Percentiles rank a stretch among this genome's conserved stretches.
Conservation (phyloP, 2,113 vertebrate genomes). For the Corapipo altera region DNA sequence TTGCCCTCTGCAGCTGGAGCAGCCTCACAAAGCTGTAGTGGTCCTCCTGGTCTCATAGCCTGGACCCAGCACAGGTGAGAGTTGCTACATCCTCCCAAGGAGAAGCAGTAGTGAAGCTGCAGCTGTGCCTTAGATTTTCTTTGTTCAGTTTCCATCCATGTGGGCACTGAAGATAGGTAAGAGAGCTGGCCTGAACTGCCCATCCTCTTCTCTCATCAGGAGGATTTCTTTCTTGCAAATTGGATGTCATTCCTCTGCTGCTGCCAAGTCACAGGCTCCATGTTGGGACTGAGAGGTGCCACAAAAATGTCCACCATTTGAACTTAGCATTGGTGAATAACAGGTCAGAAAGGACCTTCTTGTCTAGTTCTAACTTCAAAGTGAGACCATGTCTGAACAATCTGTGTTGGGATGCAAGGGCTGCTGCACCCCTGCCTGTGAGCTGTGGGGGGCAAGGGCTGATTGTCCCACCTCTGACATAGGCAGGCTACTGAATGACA, state of each 20-base stretch:
- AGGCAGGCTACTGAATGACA: neutral
- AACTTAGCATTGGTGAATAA: neutral
- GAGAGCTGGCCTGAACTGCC: neutral
- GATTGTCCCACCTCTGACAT: neutral
- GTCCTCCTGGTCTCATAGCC: neutral
- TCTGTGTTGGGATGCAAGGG: accelerated
- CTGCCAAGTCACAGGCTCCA: neutral
- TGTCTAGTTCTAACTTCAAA: neutral
- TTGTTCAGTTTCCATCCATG: neutral
- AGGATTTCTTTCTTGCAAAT: neutral
- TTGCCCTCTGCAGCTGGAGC: neutral
- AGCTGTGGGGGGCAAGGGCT: neutral
- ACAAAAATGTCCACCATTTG: neutral
- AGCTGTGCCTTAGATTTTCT: neutral
- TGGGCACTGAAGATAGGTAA: neutral
- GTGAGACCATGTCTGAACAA: neutral
- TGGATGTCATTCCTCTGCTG: neutral
- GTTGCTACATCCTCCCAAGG: neutral
- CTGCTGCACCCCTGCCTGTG: accelerated
- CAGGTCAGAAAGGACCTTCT: neutral
- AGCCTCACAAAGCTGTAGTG: neutral
- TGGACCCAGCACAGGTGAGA: neutral
- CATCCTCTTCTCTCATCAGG: neutral
- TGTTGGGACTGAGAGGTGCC: neutral
- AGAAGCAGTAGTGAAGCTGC: neutral